Base-by-base conservation (phyloP, 2,888 invertebrate genomes). In the Caenorhabditis uteleia region DNA sequence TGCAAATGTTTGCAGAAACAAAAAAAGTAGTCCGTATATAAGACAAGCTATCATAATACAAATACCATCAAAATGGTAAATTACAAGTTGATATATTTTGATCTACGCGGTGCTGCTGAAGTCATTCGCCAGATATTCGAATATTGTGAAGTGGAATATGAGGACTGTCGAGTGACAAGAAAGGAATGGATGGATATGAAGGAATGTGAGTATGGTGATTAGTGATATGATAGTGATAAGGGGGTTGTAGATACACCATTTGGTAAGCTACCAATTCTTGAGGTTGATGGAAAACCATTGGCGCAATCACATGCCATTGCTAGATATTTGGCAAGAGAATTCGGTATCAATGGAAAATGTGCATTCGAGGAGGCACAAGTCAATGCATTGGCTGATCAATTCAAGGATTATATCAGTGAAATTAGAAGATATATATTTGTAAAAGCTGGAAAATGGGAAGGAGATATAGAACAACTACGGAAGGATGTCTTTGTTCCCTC, bases 331-430 rank as follows among this genome's bases (percentile, higher is more conserved):
- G 70, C 61, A 25, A 40, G 47, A 14, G 46, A 59, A 29, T 66
- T 65, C 34, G 66, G 68, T 38, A 20, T 50, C 20, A 38, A 34
- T 14, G 54, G 54, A n/a, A 36, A 26, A 18, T 21, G 3, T 20
- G 27, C 25, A 5, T 53, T 12, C 14, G 53, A 53, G n/a, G 34
- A 54, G 14, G 54, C 54, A 2, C 27, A 43, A 18, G 45, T 45
- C 2, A 74, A 78, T 43, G 64, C 64, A 8, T 26, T 73, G 18
- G 75, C 74, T 29, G 78, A 78, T 44, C 70, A 76, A 29, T 69
- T 68, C 55, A 73, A 69, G 45, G 74, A 76, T 34, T 68, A 69
- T 54, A 21, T 46, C 10, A 48, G 29, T 16, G 74, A 74, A 16
- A 45, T 70, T 6, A 39, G 42, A 3, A 58, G 65, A 2, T 76